Conservation (phyloP, 2,113 vertebrate species). For the Chionomys nivalis region DNA sequence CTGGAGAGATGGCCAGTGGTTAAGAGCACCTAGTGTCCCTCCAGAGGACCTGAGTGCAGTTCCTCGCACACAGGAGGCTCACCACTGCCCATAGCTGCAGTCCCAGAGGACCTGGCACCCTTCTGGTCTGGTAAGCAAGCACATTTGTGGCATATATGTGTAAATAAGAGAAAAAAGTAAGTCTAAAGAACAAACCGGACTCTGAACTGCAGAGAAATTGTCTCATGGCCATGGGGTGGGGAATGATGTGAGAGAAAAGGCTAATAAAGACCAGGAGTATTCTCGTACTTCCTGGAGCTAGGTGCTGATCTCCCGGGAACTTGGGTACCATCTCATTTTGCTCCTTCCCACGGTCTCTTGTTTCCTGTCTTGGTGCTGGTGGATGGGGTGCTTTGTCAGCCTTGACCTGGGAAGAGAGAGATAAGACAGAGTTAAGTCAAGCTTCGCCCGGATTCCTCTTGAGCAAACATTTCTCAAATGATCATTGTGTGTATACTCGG, state of each 20-base stretch:
- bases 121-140: background rate
- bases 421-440: background rate
- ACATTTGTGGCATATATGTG: too few species aligned
- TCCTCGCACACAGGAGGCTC: background rate
- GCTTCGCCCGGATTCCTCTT: background rate
- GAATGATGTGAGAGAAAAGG: background rate
- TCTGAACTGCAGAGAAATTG: background rate
- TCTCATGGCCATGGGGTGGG: too few species aligned
- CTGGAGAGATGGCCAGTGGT: background rate
- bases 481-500: background rate
- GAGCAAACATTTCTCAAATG: background rate
- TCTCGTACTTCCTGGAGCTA: background rate
- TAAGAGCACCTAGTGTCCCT: too few species aligned
- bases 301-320: background rate
- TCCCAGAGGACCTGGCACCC: background rate
- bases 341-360: background rate
- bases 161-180: background rate
- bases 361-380: background rate
- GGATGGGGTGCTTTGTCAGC: background rate
- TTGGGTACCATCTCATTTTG: background rate
- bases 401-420: background rate
- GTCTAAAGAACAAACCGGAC: background rate
- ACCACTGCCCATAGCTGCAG: background rate
- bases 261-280: background rate
- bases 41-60: background rate